Base-by-base conservation (phyloP, 2,888 invertebrate species). In the Emmelina monodactyla region DNA sequence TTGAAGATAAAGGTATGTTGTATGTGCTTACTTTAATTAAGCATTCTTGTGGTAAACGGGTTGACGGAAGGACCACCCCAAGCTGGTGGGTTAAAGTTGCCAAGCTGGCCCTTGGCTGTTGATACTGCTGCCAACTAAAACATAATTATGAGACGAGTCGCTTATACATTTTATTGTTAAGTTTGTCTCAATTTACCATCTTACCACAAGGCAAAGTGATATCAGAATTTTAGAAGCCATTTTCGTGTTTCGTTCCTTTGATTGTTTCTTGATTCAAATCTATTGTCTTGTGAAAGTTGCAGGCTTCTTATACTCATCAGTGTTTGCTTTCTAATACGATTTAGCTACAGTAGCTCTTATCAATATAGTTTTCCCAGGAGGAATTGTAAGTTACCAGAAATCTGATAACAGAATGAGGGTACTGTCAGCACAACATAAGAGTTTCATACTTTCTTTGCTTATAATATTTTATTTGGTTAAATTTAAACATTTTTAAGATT, bases 181-280 rank as follows among this genome's bases (percentile, higher is more conserved):
- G 12, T 38, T 11, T 22, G 7, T 28, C 11, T n/a, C 7, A 4
- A 28, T 28, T 28, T 28, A n/a, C 5, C 13, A 33, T 67, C 78
- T 70, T 50, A 78, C 78, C 68, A 70, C 37, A 37, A 61, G 42
- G 42, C 66, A 64, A 43, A 75, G 46, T 29, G 55, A 55, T 30
- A 75, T 37, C 39, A 66, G 39, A 41, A 67, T 46, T 50, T 71
- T 72, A 37, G 65, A 63, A 49, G 55, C 62, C 78, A 79, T 78
- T 34, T 51, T 43, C 32, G 39, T 43, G 38, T 34, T 43, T 44
- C 41, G 45, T 47, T 45, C 42, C 42, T 37, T 32, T 28, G 48
- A 53, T 50, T 49, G 51, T 43, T 45, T 42, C 40, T 41, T 40
- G 45, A 45, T 46, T 47, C 51, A 53, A 52, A 50, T 51, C 34